Evolutionary conservation across 2,797 vertebrate species (phyloP), one percentile per base, ranked within the genome.

Genomic region (Sternotherus odoratus): DNA sequence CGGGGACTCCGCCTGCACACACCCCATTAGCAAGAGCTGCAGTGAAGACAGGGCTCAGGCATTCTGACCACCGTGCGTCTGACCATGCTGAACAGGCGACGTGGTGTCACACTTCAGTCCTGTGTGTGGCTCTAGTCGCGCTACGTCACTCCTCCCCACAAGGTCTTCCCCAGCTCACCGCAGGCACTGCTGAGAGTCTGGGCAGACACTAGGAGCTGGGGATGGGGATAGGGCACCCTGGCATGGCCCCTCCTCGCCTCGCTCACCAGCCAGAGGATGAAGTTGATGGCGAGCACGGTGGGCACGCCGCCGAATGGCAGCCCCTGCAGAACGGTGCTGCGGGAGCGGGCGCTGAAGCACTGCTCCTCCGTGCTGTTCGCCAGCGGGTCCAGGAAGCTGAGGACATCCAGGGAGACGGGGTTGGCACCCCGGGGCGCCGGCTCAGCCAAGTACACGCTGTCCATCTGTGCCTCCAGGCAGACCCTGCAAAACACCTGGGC

Each of bases 241-340:
- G 8, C 12, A 9, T 0, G 3, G 36, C 46, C 16, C 39, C 43
- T 78, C 4, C 36, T 7, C 3, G 30, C 16, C 63, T 53, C 0
- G 26, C 97, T 97, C 98, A 99, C 99, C 99, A 99, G 97, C 99
- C 99, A 99, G 91, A 99, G 94, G 91, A 98, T 88, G 75, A 99
- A 93, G 77, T 99, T 99, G 97, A 99, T 98, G 95, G 98, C 83
- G 0, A 99, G 98, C 86, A 99, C 99, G 0, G 99, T 99, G 92
- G 99, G 99, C 82, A 99, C 97, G 0, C 99, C 99, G 1, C 99
- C 99, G 0, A 99, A 99, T 0, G 99, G 99, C 97, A 99, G 98
- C 12, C 99, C 99, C 96, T 99, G 99, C 78, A 99, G 98, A 85
- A 99, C 99, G 0, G 99, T 99, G 98, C 98, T 99, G 94, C 57